Evolutionary conservation across 1,140 invertebrate genomes (phyloP).

Genomic region (Homarus americanus): DNA sequence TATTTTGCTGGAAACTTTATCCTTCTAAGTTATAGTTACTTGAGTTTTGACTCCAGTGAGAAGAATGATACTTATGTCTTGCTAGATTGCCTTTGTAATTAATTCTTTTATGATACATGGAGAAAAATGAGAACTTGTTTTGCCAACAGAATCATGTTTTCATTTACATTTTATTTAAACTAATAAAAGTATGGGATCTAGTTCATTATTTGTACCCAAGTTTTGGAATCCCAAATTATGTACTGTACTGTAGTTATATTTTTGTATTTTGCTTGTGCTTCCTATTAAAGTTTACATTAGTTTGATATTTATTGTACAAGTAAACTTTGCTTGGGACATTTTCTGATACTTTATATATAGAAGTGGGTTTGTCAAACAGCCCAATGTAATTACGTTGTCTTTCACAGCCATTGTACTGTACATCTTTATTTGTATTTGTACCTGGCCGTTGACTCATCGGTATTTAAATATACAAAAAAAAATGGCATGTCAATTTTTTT

Average conservation of each 20-base stretch:
- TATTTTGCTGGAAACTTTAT: too few relatives aligned
- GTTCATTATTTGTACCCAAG: too few relatives aligned
- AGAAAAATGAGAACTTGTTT: too few relatives aligned
- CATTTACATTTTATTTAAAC: too few relatives aligned
- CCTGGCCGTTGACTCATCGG: conserved; percentile 31
- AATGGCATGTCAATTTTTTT: conserved; percentile 7
- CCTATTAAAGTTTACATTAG: not conserved
- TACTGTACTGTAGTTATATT: conserved; percentile 45
- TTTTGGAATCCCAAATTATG: too few relatives aligned
- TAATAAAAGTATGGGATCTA: too few relatives aligned
- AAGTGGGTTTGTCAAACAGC: conserved; percentile 24
- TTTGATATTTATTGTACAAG: conserved; percentile 1
- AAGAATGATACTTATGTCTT: too few relatives aligned
- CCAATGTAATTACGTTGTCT: not conserved
- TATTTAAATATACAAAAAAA: conserved; percentile 46
- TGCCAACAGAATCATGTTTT: too few relatives aligned
- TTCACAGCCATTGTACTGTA: conserved; percentile 44
- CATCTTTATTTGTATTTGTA: conserved; percentile 52
- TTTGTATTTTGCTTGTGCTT: conserved; percentile 34
- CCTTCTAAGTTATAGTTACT: too few relatives aligned
- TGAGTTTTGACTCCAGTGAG: too few relatives aligned
- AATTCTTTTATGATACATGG: too few relatives aligned
- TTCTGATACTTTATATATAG: conserved; percentile 29
- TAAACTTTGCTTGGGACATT: conserved; percentile 38
- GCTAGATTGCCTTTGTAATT: too few relatives aligned